Evolutionary conservation across 2,888 invertebrate genomes (phyloP), one percentile per base, ranked within the genome.

Genomic region (Sympetrum striolatum): DNA sequence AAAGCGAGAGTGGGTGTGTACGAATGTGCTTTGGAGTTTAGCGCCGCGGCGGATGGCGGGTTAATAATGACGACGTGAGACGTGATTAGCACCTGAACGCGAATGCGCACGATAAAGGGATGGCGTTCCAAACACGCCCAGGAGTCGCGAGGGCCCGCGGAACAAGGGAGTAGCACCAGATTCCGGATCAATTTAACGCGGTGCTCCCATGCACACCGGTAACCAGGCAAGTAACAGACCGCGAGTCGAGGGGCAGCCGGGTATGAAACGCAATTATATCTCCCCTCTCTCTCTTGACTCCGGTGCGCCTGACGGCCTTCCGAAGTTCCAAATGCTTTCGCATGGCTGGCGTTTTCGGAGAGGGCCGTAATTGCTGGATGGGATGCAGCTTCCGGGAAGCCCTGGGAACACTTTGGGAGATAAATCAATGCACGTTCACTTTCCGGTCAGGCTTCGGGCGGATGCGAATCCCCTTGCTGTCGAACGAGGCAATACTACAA

Each of bases 21-120:
- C 8, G 81, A 8, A n/a, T 5, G 82, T 25, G 82, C 25, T 15
- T 53, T 3, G 53, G 81, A 81, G 81, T 81, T 53, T 81, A 81
- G 81, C 81, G 80, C 37, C 22, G 80, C 53, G 31, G 25, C 14
- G 22, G 82, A 53, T 82, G 82, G 53, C 53, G 5, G 82, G 53
- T 10, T 58, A 10, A 60, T 22, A 58, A 39, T 48, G 86, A 60
- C 25, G 86, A 86, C 37, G 60, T 60, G 86, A 22, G 39, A 60
- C 86, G 86, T n/a, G 86, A 60, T 86, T 86, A 86, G 60, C 86
- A 86, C 86, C 86, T 86, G 86, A 31, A 60, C 37, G 86, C 86
- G n/a, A 37, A n/a, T 12, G 14, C 60, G 73, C 14, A 31, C 25
- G 73, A 73, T 73, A 2, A 31, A 73, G 31, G 12, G 73, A 73